These are phyloP conservation scores for Aricia agestis DNA, from an alignment of 1,140 invertebrate species.

Conservation along the genomic window DNA sequence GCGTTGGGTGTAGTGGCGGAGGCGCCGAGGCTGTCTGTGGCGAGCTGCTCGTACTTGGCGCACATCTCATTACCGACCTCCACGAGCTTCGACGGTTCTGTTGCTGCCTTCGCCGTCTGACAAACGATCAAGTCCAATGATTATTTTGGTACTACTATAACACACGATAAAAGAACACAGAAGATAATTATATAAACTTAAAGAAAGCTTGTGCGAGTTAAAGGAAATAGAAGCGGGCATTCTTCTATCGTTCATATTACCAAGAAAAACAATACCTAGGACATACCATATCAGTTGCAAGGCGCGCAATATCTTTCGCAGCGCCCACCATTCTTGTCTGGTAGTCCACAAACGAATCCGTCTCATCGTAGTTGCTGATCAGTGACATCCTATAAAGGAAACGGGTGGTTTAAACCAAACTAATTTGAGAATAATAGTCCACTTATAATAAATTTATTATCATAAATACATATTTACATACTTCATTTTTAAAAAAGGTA, in stretches of 20 bases:
- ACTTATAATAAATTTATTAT: no score
- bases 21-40: conserved; percentile 92
- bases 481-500: no score
- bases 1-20: conserved; percentile 88
- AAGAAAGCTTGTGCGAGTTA: no score
- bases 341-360: conserved; percentile 93
- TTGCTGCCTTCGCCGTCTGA: conserved; percentile 84
- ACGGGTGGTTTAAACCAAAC: no score
- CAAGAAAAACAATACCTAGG: no score
- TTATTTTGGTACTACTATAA: no score
- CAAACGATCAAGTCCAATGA: conserved; percentile 22
- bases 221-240: no score
- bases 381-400: conserved; percentile 67
- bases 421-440: no score
- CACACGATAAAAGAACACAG: no score
- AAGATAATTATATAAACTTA: no score
- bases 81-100: conserved; percentile 84
- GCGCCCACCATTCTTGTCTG: conserved; percentile 97
- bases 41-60: conserved; percentile 91
- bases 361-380: conserved; percentile 75
- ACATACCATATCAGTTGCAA: conserved; percentile 92
- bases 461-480: no score
- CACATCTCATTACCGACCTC: conserved; percentile 90
- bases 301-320: conserved; percentile 94
- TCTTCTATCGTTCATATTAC: no score